Evolutionary conservation across 1,140 invertebrate species (phyloP), one percentile per base, ranked within the genome.

Genomic region (Bombus pascuorum): DNA sequence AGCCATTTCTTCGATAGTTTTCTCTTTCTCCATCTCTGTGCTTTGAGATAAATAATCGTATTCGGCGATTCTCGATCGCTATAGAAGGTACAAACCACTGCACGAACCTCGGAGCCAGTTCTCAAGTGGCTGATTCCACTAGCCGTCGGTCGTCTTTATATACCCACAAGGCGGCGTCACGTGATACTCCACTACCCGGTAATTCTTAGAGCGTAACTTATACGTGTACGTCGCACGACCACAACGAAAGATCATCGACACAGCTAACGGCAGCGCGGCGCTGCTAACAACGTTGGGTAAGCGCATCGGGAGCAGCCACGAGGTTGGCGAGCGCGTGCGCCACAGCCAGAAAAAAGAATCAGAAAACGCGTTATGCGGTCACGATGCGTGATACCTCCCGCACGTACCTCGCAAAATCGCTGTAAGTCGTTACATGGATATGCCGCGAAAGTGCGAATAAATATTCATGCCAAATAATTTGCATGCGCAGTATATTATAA

Each of bases 81-180:
- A 32, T 65, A 37, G 34, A 65, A 59, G 4, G 8, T 15, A 68
- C 77, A 22, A 70, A 59, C 66, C 59, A 44, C 12, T 18, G 18
- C 68, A 57, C 75, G 65, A 59, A 85, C 91, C 84, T 91, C 88
- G 88, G 90, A 94, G 92, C 93, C 93, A 92, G 90, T 91, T 86
- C 83, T 86, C 88, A 92, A 93, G 87, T 93, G 93, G 93, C 92
- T 93, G 93, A 91, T 89, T 92, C 47, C 42, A 87, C 83, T 47
- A 68, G 81, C 83, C 81, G 74, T 71, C 77, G 80, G 71, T 68
- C 76, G 85, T 85, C 87, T 81, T 93, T 94, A 91, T 94, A 94
- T 94, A 93, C 91, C 92, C 88, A 72, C 81, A 78, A 86, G 86
- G 34, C 62, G 44, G 71, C 12, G 72, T 92, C 93, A 93, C 93